These are phyloP conservation scores for Turritopsis rubra DNA, from an alignment of 30 jellyfish, hydroid and myxozoan genomes.

Conservation along the genomic window DNA sequence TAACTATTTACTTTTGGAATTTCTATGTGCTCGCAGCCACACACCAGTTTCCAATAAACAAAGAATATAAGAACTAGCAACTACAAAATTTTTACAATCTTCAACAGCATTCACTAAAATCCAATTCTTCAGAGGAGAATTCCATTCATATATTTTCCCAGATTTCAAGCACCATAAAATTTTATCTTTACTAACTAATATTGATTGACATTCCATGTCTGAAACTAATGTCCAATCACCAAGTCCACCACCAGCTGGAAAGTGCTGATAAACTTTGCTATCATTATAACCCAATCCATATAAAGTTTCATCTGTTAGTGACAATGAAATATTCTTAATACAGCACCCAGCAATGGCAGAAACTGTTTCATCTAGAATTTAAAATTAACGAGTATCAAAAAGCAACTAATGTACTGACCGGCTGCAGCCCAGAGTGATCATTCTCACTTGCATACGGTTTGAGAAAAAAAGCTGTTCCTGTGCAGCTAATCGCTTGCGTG, in stretches of 20 bases:
- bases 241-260: not conserved
- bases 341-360: not conserved
- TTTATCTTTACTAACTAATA: not conserved
- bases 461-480: too few species aligned
- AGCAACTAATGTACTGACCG: not conserved
- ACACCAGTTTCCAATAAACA: not conserved
- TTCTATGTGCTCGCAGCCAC: not conserved
- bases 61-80: not conserved
- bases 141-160: slow-evolving; percentile 12
- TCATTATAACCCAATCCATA: not conserved
- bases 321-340: not conserved
- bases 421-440: too few species aligned
- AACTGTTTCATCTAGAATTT: not conserved
- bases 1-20: not conserved
- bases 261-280: not conserved
- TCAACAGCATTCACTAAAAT: not conserved
- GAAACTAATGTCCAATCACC: not conserved
- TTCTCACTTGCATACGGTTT: too few species aligned
- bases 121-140: not conserved
- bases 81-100: not conserved
- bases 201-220: not conserved
- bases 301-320: not conserved
- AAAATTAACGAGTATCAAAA: not conserved
- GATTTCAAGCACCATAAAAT: not conserved
- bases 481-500: too few species aligned